phyloP scores from a whole-genome alignment of 2,113 vertebrate species.

The Nettapus auritus region DNA sequence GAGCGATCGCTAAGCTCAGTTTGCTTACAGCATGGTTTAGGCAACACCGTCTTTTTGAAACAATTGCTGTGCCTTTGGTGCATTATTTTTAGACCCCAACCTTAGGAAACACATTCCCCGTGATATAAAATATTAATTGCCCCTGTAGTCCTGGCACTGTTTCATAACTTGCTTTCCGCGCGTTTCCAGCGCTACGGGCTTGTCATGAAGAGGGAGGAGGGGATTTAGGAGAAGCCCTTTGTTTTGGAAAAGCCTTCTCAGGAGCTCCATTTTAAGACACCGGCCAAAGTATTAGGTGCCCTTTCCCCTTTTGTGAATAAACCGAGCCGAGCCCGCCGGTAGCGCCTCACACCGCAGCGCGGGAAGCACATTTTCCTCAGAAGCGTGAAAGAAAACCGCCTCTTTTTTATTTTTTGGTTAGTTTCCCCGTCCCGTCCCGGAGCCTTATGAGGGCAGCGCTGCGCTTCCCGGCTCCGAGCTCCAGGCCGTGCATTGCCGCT shows the following conservation, averaged over 20 bases:
- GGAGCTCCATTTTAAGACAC: background rate
- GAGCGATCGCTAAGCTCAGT: background rate
- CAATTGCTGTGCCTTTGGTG: background rate
- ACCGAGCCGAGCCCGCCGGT: background rate
- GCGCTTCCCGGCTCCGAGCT: background rate
- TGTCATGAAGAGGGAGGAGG: background rate
- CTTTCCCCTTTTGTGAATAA: background rate
- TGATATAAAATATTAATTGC: conserved; percentile 70
- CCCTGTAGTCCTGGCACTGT: conserved; percentile 43
- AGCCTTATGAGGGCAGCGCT: no score
- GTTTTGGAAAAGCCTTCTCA: background rate
- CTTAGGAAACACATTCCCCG: conserved; percentile 67
- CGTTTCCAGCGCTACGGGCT: background rate
- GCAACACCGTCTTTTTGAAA: conserved; percentile 11
- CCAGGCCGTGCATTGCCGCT: conserved; percentile 21
- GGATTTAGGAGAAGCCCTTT: background rate
- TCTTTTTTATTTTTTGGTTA: no score
- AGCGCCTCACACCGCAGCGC: no score
- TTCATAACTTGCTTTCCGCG: conserved; percentile 34
- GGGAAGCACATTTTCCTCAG: no score
- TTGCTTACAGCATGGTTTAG: background rate
- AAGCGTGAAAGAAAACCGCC: no score
- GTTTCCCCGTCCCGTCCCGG: no score
- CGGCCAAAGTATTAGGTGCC: background rate
- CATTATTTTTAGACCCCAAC: conserved; percentile 74